These are phyloP conservation scores for Phasianus colchicus DNA, from an alignment of 2,113 vertebrate species.

Conservation along the genomic window DNA sequence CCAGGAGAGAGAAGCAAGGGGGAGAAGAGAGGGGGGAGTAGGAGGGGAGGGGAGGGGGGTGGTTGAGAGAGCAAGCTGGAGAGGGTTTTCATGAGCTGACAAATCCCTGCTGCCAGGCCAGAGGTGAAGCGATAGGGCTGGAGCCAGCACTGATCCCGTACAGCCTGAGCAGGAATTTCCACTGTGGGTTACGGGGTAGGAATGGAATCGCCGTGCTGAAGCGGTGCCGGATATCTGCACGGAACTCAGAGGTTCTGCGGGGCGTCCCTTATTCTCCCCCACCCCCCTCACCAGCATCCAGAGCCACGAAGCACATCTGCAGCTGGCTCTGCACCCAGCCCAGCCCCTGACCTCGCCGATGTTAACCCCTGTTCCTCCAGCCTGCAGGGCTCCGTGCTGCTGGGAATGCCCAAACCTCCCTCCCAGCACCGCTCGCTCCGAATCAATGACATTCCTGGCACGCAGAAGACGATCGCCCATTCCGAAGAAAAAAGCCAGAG, in stretches of 20 bases:
- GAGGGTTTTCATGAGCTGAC: not conserved
- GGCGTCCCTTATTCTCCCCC: not conserved
- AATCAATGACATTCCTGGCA: not conserved
- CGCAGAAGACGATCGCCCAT: not conserved
- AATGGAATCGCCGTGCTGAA: not conserved
- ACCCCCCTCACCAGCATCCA: not conserved
- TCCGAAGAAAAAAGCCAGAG: not conserved
- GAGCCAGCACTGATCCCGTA: not conserved
- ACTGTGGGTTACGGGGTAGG: fast-evolving
- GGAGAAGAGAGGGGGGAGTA: not conserved
- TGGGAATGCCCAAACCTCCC: not conserved
- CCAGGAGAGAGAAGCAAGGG: slow-evolving; percentile 30
- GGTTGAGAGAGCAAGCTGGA: slow-evolving; percentile 1
- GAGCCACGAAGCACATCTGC: slow-evolving; percentile 41
- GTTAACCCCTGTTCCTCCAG: slow-evolving; percentile 45
- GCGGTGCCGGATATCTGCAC: not conserved
- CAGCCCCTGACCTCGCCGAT: not conserved
- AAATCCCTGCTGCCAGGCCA: slow-evolving; percentile 16
- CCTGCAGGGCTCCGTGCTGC: not conserved
- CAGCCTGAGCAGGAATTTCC: not conserved
- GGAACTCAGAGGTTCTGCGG: not conserved
- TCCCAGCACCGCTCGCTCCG: not conserved
- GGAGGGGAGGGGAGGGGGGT: too few relatives aligned
- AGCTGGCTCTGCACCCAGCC: slow-evolving; percentile 36
- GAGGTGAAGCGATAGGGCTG: not conserved